Conservation (phyloP, 2,113 vertebrate genomes). For the Motacilla tschutschensis region DNA sequence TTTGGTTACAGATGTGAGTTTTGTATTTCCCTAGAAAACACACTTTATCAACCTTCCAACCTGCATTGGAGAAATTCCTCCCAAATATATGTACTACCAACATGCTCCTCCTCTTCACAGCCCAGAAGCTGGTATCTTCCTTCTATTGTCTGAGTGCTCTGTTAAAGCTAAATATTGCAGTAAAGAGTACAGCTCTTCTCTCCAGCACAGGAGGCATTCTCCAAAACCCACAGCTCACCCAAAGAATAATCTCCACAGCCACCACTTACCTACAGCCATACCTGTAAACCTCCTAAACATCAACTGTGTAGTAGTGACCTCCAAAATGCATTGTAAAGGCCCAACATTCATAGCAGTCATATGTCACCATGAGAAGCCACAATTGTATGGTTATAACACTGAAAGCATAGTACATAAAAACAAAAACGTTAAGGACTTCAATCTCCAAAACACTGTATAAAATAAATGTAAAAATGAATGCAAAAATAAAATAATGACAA, state of each 20-base stretch:
- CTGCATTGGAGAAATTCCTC: neutral
- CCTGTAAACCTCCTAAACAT: conserved; percentile 77
- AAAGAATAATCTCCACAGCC: conserved; percentile 47
- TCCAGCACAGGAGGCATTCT: neutral
- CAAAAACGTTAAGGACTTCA: conserved; percentile 64
- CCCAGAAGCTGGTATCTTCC: neutral
- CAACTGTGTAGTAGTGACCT: conserved; percentile 74
- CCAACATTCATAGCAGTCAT: conserved; percentile 73
- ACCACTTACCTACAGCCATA: conserved; percentile 76
- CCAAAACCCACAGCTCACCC: conserved; percentile 56
- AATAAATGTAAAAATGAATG: conserved; percentile 27
- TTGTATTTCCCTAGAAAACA: neutral
- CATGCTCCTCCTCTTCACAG: neutral
- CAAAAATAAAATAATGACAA: conserved; percentile 50
- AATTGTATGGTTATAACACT: conserved; percentile 79
- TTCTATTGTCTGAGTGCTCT: neutral
- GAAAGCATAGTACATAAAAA: conserved; percentile 77
- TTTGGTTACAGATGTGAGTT: neutral
- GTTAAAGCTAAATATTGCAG: neutral
- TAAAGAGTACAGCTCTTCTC: neutral
- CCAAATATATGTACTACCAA: neutral
- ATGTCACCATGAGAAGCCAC: conserved; percentile 78
- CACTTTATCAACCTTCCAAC: neutral
- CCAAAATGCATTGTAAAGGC: conserved; percentile 75
- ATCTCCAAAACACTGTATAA: conserved; percentile 15